phyloP scores from a whole-genome alignment of 2,797 vertebrate genomes.

The Chrysocyon brachyurus region DNA sequence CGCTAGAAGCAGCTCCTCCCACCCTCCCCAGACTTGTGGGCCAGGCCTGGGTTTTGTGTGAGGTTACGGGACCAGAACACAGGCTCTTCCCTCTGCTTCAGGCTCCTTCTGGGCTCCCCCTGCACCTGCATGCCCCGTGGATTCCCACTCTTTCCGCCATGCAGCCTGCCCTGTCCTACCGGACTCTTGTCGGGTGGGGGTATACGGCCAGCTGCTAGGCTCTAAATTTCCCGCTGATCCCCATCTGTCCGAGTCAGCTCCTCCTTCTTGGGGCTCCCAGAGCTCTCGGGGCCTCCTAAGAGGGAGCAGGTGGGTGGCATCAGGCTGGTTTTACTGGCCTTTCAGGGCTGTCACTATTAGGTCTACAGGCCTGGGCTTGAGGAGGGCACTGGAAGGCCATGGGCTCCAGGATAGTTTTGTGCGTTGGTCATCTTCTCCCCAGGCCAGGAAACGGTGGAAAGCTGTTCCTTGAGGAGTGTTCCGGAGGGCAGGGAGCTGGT shows the following conservation, averaged over 20 bases:
- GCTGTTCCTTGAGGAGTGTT: neutral
- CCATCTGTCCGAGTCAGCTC: accelerated
- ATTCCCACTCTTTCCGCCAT: accelerated
- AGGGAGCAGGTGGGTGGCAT: accelerated
- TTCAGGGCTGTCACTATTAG: neutral
- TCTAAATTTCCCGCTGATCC: accelerated
- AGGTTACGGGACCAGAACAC: neutral
- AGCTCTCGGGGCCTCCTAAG: accelerated
- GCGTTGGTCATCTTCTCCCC: neutral
- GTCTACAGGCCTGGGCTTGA: neutral
- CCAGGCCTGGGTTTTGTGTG: neutral
- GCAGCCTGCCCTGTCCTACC: too few species aligned
- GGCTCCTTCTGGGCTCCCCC: accelerated
- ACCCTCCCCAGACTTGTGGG: neutral
- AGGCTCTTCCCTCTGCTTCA: neutral
- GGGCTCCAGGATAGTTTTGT: neutral
- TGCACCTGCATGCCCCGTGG: neutral
- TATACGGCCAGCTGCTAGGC: neutral
- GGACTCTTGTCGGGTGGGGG: neutral
- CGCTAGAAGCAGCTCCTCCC: neutral
- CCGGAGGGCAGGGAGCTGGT: neutral
- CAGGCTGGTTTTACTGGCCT: neutral
- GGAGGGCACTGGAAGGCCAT: neutral
- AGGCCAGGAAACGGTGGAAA: accelerated
- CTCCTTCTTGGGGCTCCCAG: neutral